Evolutionary conservation across 2,888 invertebrate species (phyloP).

Genomic region (Steinernema carpocapsae): DNA sequence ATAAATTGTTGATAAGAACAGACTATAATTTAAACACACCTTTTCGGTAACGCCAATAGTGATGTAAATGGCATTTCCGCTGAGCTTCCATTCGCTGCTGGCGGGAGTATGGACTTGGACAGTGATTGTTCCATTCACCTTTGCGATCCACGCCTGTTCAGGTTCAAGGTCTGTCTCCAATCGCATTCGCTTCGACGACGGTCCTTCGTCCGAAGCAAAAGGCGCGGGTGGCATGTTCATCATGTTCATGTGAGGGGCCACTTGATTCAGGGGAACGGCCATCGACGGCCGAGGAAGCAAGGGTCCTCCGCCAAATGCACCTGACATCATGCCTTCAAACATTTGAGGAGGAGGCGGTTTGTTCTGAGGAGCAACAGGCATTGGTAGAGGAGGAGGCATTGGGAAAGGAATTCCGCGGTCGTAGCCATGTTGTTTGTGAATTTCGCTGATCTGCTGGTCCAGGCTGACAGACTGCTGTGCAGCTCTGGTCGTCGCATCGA

Average conservation of each 20-base stretch:
- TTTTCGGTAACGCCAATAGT: slow-evolving; percentile 80
- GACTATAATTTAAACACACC: slow-evolving; percentile 68
- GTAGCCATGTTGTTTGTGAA: slow-evolving; percentile 60
- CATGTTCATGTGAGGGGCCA: slow-evolving; percentile 47
- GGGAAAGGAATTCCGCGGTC: slow-evolving; percentile 82
- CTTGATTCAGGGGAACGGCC: slow-evolving; percentile 20
- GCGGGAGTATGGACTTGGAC: slow-evolving; percentile 87
- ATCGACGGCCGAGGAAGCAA: slow-evolving; percentile 16
- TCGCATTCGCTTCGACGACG: slow-evolving; percentile 83
- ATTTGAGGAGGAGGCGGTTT: slow-evolving; percentile 31
- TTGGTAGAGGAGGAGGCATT: slow-evolving; percentile 40
- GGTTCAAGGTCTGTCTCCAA: slow-evolving; percentile 91
- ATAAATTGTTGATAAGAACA: slow-evolving; percentile 36
- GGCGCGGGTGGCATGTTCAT: slow-evolving; percentile 44
- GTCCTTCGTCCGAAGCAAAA: slow-evolving; percentile 68
- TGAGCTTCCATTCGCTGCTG: slow-evolving; percentile 91
- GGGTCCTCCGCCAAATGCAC: slow-evolving; percentile 32
- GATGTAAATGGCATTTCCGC: slow-evolving; percentile 84
- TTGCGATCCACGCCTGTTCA: slow-evolving; percentile 78
- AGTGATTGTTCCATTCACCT: slow-evolving; percentile 72
- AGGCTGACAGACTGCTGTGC: slow-evolving; percentile 56
- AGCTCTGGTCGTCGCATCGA: slow-evolving; percentile 74
- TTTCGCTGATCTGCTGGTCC: slow-evolving; percentile 58
- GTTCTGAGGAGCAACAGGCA: slow-evolving; percentile 53
- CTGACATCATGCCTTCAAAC: slow-evolving; percentile 28